These are phyloP conservation scores for Heteromyza rotundicornis DNA, from an alignment of 2,888 invertebrate genomes.

Conservation along the genomic window DNA sequence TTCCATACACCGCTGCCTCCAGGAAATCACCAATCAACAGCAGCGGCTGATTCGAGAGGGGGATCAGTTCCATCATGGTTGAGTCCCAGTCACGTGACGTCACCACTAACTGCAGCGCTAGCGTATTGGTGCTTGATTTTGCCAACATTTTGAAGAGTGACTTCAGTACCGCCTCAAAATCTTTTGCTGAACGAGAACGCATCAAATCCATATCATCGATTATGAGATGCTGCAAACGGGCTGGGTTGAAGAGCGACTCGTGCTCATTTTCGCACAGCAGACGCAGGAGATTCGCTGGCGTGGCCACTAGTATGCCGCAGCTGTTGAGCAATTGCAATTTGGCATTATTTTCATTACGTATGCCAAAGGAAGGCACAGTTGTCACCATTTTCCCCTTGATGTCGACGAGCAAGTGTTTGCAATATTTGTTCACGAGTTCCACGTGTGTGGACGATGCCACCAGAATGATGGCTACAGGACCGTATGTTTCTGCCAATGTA, in stretches of 20 bases:
- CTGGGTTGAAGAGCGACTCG: slow-evolving; percentile 65
- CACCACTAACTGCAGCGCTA: slow-evolving; percentile 67
- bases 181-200: slow-evolving; percentile 44
- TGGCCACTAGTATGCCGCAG: slow-evolving; percentile 75
- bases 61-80: slow-evolving; percentile 65
- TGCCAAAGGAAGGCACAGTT: slow-evolving; percentile 61
- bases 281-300: slow-evolving; percentile 68
- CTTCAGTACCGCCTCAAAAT: slow-evolving; percentile 31
- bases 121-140: slow-evolving; percentile 8
- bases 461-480: slow-evolving; percentile 72
- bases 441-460: slow-evolving; percentile 70
- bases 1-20: slow-evolving; percentile 78
- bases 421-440: slow-evolving; percentile 62
- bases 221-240: slow-evolving; percentile 70
- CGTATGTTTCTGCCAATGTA: slow-evolving; percentile 60
- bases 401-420: slow-evolving; percentile 61
- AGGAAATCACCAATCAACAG: slow-evolving; percentile 75
- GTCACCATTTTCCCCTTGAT: slow-evolving; percentile 58
- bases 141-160: slow-evolving; percentile 32
- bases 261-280: slow-evolving; percentile 63
- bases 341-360: slow-evolving; percentile 38
- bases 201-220: slow-evolving; percentile 76
- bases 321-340: slow-evolving; percentile 66
- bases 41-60: slow-evolving; percentile 65
- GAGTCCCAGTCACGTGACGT: slow-evolving; percentile 72